These are phyloP conservation scores for Menidia menidia DNA, from an alignment of 2,797 vertebrate species.

Conservation along the genomic window DNA sequence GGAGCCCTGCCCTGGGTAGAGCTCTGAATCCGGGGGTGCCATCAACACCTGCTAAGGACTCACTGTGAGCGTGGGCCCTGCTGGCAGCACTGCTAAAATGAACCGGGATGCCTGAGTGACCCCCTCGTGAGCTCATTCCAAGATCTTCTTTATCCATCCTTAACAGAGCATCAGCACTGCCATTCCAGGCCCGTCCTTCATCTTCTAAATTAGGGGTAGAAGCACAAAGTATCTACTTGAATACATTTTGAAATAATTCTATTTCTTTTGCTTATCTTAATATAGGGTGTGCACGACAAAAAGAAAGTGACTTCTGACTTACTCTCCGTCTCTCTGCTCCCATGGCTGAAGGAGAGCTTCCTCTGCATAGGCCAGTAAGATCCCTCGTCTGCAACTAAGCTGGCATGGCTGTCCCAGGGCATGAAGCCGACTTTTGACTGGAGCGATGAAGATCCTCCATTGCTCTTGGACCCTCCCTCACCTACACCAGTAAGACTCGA, in stretches of 20 bases:
- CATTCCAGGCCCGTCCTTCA: conserved; percentile 84
- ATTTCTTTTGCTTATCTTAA: neutral
- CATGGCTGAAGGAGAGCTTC: conserved; percentile 87
- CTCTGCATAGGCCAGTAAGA: conserved; percentile 89
- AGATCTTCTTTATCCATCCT: conserved; percentile 87
- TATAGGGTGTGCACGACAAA: neutral
- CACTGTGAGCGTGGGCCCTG: conserved; percentile 83
- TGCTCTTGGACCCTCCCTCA: conserved; percentile 73
- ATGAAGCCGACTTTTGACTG: conserved; percentile 82
- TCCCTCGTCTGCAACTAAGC: conserved; percentile 80
- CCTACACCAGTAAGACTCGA: conserved; percentile 66
- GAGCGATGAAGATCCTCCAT: conserved; percentile 71
- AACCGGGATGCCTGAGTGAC: conserved; percentile 87
- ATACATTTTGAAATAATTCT: conserved; percentile 4
- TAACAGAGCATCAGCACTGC: conserved; percentile 81
- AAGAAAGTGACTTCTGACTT: conserved; percentile 73
- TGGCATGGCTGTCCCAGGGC: conserved; percentile 86
- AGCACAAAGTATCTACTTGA: conserved; percentile 25
- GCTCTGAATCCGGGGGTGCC: conserved; percentile 82
- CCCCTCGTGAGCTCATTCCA: conserved; percentile 60
- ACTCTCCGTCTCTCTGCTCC: conserved; percentile 88
- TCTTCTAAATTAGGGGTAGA: conserved; percentile 77
- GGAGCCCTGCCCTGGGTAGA: conserved; percentile 84
- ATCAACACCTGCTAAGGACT: conserved; percentile 79
- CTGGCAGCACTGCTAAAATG: conserved; percentile 80